Conservation (phyloP, 2,888 invertebrate genomes). For the Scotopteryx bipunctaria region DNA sequence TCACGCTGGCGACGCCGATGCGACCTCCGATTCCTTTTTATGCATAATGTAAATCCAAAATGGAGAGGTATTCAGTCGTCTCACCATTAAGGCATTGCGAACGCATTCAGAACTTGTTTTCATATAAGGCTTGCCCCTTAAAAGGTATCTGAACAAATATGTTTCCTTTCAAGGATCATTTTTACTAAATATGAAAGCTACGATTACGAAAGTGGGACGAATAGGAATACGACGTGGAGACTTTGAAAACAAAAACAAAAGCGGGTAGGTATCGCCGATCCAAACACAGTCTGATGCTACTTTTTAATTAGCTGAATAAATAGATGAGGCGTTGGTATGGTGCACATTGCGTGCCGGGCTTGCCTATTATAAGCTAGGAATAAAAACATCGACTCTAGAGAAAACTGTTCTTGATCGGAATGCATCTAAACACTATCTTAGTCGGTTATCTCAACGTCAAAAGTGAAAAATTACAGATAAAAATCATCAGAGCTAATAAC, state of each 20-base stretch:
- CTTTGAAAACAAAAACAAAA: neutral
- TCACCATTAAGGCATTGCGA: constrained; percentile 71
- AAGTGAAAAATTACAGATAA: constrained; percentile 18
- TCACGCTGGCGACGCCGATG: constrained; percentile 35
- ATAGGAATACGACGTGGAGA: constrained; percentile 22
- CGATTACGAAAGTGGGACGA: constrained; percentile 48
- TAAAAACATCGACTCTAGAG: constrained; percentile 20
- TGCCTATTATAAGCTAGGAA: constrained; percentile 9
- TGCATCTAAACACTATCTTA: constrained; percentile 30
- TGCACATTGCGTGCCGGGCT: constrained; percentile 22
- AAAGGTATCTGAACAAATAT: constrained; percentile 65
- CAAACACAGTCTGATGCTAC: constrained; percentile 2
- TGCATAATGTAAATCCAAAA: constrained; percentile 51
- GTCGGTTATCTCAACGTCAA: constrained; percentile 32
- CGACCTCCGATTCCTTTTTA: constrained; percentile 48
- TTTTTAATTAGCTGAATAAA: constrained; percentile 13
- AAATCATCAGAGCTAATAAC: neutral
- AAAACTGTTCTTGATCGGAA: constrained; percentile 30
- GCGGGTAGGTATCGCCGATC: neutral
- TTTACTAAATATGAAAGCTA: constrained; percentile 53
- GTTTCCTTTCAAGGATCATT: constrained; percentile 69
- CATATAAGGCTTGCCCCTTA: constrained; percentile 72
- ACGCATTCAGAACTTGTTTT: constrained; percentile 75
- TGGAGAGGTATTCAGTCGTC: constrained; percentile 54
- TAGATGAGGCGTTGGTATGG: constrained; percentile 1